Evolutionary conservation across 2,888 invertebrate species (phyloP).

Genomic region (Brachynemurus nebulosus): DNA sequence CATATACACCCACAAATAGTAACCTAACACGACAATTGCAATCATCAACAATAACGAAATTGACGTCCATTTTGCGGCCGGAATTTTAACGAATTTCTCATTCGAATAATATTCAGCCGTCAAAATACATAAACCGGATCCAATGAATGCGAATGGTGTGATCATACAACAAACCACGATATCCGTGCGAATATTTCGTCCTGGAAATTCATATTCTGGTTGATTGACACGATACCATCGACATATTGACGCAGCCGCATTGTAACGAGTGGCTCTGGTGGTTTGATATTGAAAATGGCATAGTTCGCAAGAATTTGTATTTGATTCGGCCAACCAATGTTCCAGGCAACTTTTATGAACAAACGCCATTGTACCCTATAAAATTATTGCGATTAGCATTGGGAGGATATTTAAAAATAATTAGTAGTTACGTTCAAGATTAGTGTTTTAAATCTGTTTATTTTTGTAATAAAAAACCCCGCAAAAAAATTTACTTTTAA

Average conservation of each 20-base stretch:
- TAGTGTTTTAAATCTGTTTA: too few relatives aligned
- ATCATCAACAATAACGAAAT: slow-evolving; percentile 35
- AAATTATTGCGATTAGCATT: slow-evolving; percentile 29
- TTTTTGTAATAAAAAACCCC: too few relatives aligned
- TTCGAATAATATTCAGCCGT: slow-evolving; percentile 37
- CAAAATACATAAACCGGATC: slow-evolving; percentile 36
- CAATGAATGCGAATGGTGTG: slow-evolving; percentile 39
- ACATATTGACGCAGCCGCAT: slow-evolving; percentile 38
- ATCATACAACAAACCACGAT: slow-evolving; percentile 39
- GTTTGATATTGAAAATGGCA: slow-evolving; percentile 55
- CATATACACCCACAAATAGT: slow-evolving; percentile 37
- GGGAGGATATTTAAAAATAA: background rate
- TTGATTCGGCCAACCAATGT: slow-evolving; percentile 61
- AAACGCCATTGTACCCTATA: slow-evolving; percentile 54
- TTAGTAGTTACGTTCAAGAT: too few relatives aligned
- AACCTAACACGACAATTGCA: slow-evolving; percentile 35
- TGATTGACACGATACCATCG: slow-evolving; percentile 40
- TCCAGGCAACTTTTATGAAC: slow-evolving; percentile 61
- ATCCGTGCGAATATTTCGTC: slow-evolving; percentile 34
- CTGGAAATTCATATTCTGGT: slow-evolving; percentile 24
- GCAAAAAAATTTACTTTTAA: too few relatives aligned
- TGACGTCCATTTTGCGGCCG: slow-evolving; percentile 35
- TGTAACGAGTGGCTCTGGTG: slow-evolving; percentile 45
- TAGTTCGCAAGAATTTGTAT: slow-evolving; percentile 55
- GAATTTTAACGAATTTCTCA: slow-evolving; percentile 32